These are phyloP conservation scores for Ctenopoma kingsleyae DNA, from an alignment of 2,797 vertebrate species.

Conservation along the genomic window DNA sequence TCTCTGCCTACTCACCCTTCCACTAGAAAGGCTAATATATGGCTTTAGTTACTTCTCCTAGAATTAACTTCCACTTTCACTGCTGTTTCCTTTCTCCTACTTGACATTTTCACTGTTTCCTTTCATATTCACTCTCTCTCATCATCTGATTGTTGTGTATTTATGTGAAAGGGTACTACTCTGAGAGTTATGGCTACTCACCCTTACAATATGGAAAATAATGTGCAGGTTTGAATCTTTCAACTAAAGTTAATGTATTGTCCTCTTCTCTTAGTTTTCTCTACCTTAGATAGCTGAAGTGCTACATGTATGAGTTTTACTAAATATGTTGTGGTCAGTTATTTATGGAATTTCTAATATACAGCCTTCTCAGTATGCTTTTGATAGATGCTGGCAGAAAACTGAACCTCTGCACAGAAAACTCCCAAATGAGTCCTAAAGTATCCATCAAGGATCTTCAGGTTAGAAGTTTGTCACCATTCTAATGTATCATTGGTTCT, in stretches of 20 bases:
- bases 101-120: conserved; percentile 57
- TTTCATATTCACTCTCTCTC: conserved; percentile 26
- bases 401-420: conserved; percentile 2
- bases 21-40: conserved; percentile 59
- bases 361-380: not conserved
- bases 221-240: conserved; percentile 37
- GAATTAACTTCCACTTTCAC: conserved; percentile 48
- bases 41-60: conserved; percentile 45
- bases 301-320: not conserved
- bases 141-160: conserved; percentile 36
- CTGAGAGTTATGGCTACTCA: conserved; percentile 32
- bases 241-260: conserved; percentile 18
- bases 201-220: conserved; percentile 41
- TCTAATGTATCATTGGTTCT: conserved; percentile 37
- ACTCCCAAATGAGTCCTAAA: conserved; percentile 9
- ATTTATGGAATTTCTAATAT: conserved; percentile 3
- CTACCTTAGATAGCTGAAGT: not conserved
- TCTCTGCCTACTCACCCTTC: conserved; percentile 48
- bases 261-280: not conserved
- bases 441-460: conserved; percentile 6
- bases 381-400: not conserved
- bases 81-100: conserved; percentile 27
- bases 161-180: conserved; percentile 28
- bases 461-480: conserved; percentile 16
- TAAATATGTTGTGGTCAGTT: conserved; percentile 6